Base-by-base conservation (phyloP, 2,797 vertebrate species). In the Perodicticus potto region DNA sequence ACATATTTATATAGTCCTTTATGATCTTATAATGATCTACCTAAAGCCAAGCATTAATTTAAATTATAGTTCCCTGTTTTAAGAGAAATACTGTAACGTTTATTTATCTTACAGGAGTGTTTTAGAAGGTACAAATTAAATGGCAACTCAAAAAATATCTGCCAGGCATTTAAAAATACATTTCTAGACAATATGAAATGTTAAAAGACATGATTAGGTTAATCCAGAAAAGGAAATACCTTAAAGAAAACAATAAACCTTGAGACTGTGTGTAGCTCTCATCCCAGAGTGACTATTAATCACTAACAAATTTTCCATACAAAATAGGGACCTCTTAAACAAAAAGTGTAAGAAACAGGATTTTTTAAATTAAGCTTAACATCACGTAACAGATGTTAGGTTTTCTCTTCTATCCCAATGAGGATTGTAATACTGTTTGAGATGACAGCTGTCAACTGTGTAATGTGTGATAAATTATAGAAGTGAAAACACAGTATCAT, bases 301-400 rank as follows among this genome's bases (percentile, higher is more conserved):
- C 61, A 59, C 59, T 61, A 92, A 80, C 12, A 53, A 34, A 74
- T 70, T 25, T 49, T 86, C 27, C 16, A 27, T 37, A 76, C 7
- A 83, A 89, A 96, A 4, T 6, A 34, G 2, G 4, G 23, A 72
- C 49, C 86, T 72, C 34, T 81, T 45, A 77, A 89, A 43, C 25
- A 88, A 37, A 45, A 87, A 63, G 37, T 85, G 20, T 45, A 91
- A n/a, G 49, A 73, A 97, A 88, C 17, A 4, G 25, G 9, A 63
- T 32, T 86, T 92, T 93, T 94, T 83, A 19, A 74, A 96, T 83
- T 87, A 96, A 94, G 61, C 78, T 94, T 92, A 97, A 96, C 67
- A 85, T 69, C 63, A 63, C 73, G 40, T 61, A 90, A 61, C 92
- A 97, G 89, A 96, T 92, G 94, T 74, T 76, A 27, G 20, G 29